phyloP scores from a whole-genome alignment of 2,113 vertebrate genomes.

The Globicephala melas region DNA sequence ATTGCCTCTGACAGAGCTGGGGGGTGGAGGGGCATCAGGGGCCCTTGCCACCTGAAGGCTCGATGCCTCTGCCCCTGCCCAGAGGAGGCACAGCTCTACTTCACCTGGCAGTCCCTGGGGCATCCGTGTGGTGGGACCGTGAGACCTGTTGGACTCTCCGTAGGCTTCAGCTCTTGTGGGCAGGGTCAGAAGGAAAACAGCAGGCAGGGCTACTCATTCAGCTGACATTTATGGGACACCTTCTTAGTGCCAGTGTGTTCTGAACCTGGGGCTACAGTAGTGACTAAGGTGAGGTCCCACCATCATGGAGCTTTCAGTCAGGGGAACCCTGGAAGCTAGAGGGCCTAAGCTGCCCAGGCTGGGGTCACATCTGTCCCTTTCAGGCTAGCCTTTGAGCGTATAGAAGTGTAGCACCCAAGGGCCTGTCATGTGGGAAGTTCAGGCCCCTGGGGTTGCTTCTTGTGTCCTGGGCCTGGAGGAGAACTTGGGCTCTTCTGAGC shows the following conservation, averaged over 20 bases:
- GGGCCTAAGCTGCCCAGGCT: not conserved
- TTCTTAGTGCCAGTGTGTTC: not conserved
- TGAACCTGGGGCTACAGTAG: not conserved
- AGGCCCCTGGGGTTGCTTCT: too few relatives aligned
- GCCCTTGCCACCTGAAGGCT: not conserved
- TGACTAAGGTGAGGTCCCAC: accelerated
- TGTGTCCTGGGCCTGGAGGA: not conserved
- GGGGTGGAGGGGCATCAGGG: not conserved
- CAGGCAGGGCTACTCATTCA: not conserved
- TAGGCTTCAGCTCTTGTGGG: not conserved
- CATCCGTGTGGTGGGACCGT: accelerated
- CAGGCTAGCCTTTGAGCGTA: not conserved
- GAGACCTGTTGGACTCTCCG: not conserved
- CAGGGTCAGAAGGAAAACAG: not conserved
- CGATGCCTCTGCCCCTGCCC: not conserved
- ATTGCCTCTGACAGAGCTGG: not conserved
- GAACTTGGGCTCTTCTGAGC: not conserved
- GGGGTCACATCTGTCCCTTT: not conserved
- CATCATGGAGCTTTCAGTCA: not conserved
- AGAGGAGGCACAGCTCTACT: not conserved
- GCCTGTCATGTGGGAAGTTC: not conserved
- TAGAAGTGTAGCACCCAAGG: not conserved
- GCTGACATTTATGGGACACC: not conserved
- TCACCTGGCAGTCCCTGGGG: not conserved
- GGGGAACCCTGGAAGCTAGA: not conserved